Percentiles rank a stretch among this genome's conserved stretches.
phyloP scores from a whole-genome alignment of 2,888 invertebrate species.

The Synergus laeviventris region DNA sequence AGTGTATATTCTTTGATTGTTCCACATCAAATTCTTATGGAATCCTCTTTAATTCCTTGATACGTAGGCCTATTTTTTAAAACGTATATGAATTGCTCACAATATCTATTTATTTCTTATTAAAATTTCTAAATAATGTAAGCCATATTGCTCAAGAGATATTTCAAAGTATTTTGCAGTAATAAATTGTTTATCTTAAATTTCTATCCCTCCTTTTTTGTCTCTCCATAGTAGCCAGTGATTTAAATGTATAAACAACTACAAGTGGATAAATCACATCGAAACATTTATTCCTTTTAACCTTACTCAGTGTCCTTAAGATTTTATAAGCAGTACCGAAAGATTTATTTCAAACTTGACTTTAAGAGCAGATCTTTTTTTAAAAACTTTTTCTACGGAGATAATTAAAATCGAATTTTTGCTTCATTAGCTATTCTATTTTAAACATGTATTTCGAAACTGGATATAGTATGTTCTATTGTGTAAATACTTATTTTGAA shows the following conservation, averaged over 20 bases:
- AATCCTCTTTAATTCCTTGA: not conserved
- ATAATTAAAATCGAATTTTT: constrained; percentile 22
- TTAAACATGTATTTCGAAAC: not conserved
- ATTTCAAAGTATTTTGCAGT: not conserved
- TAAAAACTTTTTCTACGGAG: not conserved
- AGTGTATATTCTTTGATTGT: not conserved
- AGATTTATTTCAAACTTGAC: constrained; percentile 28
- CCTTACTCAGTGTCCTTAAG: not conserved
- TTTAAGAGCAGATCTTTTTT: constrained; percentile 3
- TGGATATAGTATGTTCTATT: constrained; percentile 1
- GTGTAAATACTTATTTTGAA: constrained; percentile 21
- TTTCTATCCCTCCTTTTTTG: not conserved
- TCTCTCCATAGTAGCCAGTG: not conserved
- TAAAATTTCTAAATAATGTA: not conserved
- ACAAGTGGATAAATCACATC: constrained; percentile 1
- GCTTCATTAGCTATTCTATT: not conserved
- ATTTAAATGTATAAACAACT: not conserved
- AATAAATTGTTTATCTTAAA: not conserved
- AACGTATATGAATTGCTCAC: not conserved
- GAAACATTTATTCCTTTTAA: constrained; percentile 21
- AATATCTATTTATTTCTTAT: not conserved
- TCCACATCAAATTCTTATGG: not conserved
- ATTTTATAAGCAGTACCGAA: not conserved
- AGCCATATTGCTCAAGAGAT: not conserved
- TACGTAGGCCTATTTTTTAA: not conserved